A percentile compares a stretch with the other conserved stretches of the same genome.
phyloP scores from a whole-genome alignment of 2,888 invertebrate genomes.

The Eulithis testata region DNA sequence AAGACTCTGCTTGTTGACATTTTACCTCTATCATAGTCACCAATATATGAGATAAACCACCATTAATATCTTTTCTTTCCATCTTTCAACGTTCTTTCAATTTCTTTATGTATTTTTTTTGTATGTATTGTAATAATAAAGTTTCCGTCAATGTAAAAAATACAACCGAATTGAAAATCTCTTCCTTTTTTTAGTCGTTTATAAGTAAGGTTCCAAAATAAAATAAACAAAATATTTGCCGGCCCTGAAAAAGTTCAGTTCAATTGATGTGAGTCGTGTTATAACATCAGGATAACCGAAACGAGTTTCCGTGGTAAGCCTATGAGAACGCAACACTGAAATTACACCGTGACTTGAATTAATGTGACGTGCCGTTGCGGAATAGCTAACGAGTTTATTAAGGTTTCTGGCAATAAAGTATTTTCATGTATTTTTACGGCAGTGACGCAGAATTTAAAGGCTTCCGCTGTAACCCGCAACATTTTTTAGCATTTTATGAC shows the following conservation, averaged over 20 bases:
- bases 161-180: no score
- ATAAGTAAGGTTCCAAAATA: no score
- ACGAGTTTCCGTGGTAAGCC: constrained; percentile 33
- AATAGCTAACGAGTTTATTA: constrained; percentile 44
- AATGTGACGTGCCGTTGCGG: constrained; percentile 39
- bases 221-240: not conserved
- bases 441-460: constrained; percentile 26
- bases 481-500: constrained; percentile 28
- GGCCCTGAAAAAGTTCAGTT: constrained; percentile 19
- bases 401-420: constrained; percentile 38
- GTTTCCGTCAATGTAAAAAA: no score
- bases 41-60: no score
- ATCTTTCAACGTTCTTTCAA: no score
- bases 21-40: constrained; percentile 13
- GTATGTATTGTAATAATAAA: no score
- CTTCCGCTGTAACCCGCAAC: constrained; percentile 19
- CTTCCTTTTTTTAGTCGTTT: no score
- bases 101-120: no score
- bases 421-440: constrained; percentile 36
- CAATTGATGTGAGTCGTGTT: constrained; percentile 17
- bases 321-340: constrained; percentile 36
- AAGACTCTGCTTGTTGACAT: constrained; percentile 30
- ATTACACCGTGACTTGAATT: constrained; percentile 43
- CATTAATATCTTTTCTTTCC: no score
- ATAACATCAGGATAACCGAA: constrained; percentile 17